Conservation (phyloP, 2,797 vertebrate species). For the Pseudomugil tenellus region DNA sequence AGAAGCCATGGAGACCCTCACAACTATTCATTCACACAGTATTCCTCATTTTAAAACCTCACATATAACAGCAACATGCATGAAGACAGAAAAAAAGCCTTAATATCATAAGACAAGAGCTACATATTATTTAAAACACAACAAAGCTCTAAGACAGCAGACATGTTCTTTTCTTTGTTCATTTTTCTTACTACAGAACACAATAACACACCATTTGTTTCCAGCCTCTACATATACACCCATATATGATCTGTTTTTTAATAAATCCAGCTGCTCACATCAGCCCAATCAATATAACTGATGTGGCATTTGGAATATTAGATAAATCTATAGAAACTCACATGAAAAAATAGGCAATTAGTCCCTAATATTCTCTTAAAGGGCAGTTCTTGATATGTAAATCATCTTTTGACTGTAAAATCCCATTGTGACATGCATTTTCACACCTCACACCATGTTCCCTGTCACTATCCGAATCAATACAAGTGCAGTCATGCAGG, state of each 20-base stretch:
- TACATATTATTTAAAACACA: slow-evolving; percentile 23
- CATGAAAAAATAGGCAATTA: background rate
- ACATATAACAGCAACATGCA: background rate
- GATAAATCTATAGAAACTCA: slow-evolving; percentile 1
- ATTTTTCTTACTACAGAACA: slow-evolving; percentile 22
- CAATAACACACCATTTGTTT: slow-evolving; percentile 38
- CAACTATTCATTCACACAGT: background rate
- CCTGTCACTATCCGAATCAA: slow-evolving; percentile 37
- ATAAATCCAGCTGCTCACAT: slow-evolving; percentile 1
- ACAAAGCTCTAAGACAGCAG: slow-evolving; percentile 10
- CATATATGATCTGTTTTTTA: background rate
- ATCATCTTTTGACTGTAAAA: slow-evolving; percentile 1
- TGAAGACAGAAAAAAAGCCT: background rate
- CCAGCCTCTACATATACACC: slow-evolving; percentile 3
- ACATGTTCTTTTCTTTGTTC: slow-evolving; percentile 3
- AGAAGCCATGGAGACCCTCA: slow-evolving; percentile 11
- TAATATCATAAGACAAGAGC: slow-evolving; percentile 15
- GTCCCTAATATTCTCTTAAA: slow-evolving; percentile 4
- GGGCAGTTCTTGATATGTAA: background rate
- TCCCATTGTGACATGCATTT: slow-evolving; percentile 1
- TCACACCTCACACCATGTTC: slow-evolving; percentile 4
- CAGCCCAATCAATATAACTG: slow-evolving; percentile 4
- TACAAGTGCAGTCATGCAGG: slow-evolving; percentile 28
- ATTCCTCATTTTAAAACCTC: slow-evolving; percentile 17
- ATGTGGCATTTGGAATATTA: slow-evolving; percentile 5